phyloP scores from a whole-genome alignment of 2,797 vertebrate genomes.

The Alectoris magna region DNA sequence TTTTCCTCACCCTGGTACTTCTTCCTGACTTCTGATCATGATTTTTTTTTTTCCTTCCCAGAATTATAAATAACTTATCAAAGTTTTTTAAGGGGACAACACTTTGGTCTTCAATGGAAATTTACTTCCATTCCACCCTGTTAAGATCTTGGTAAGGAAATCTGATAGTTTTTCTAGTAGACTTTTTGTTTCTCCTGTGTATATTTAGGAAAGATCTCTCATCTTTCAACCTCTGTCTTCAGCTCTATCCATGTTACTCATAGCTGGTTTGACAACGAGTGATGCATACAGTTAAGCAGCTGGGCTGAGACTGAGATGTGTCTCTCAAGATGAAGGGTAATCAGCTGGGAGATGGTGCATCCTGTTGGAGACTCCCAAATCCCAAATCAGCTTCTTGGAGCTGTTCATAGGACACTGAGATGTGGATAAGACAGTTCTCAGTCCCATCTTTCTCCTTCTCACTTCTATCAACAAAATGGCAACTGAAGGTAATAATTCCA shows the following conservation, averaged over 20 bases:
- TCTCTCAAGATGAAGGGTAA: not conserved
- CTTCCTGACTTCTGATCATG: not conserved
- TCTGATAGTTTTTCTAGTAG: not conserved
- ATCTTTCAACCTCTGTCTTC: not conserved
- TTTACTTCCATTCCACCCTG: not conserved
- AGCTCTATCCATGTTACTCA: not conserved
- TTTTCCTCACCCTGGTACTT: not conserved
- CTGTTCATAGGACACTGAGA: not conserved
- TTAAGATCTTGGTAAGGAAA: not conserved
- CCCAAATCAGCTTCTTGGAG: not conserved
- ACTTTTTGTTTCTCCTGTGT: not conserved
- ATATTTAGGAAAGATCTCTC: not conserved
- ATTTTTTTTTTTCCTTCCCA: not conserved
- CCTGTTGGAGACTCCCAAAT: not conserved
- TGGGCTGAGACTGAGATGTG: not conserved
- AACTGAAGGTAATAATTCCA: not conserved
- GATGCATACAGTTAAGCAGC: not conserved
- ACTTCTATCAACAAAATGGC: not conserved
- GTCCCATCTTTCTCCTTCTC: not conserved
- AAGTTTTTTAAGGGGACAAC: not conserved
- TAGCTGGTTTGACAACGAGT: not conserved
- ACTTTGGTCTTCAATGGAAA: not conserved
- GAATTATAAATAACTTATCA: not conserved
- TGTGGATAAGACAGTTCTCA: not conserved
- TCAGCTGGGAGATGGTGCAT: not conserved